Base-by-base conservation (phyloP, 2,888 invertebrate genomes). In the Balanococcus diminutus region DNA sequence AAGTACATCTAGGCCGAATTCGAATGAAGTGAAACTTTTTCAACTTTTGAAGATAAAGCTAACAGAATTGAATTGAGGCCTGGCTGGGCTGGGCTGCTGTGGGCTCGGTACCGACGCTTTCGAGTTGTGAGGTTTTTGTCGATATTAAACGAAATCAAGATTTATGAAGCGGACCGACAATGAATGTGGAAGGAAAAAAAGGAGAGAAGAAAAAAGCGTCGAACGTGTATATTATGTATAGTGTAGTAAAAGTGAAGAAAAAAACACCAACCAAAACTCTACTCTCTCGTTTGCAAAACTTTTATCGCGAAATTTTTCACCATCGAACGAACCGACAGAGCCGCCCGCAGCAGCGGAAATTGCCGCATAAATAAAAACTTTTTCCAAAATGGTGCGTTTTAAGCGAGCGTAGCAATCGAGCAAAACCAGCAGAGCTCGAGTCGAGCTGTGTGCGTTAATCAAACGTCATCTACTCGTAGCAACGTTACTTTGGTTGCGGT, bases 251-350 rank as follows among this genome's bases (percentile, higher is more conserved):
- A 51, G 19, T 51, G 19, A 19, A 51, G 19, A 19, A 51, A 67
- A 11, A 67, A 22, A 14, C 28, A 28, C 61, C 61, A 28, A 67
- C n/a, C n/a, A n/a, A n/a, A n/a, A n/a, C n/a, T n/a, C n/a, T n/a
- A n/a, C 25, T 67, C 22, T 28, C 61, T 67, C 61, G 61, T 67
- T 25, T 4, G 75, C 32, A 75, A n/a, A 75, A 31, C 75, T 75
- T 32, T 75, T 75, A 75, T 75, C 32, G 75, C 61, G 75, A 75
- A 75, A 75, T 75, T 75, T 75, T 75, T 75, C 32, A 32, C 32
- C 31, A 75, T 32, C 75, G 75, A 32, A 9, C n/a, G 32, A 32
- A 51, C 51, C 51, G 51, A 51, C 51, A 75, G 3, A 75, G 32
- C 32, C n/a, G 32, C 75, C n/a, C 32, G 75, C n/a, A 31, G 25